phyloP scores from a whole-genome alignment of 2,113 vertebrate genomes.

The Atherinomorus stipes region DNA sequence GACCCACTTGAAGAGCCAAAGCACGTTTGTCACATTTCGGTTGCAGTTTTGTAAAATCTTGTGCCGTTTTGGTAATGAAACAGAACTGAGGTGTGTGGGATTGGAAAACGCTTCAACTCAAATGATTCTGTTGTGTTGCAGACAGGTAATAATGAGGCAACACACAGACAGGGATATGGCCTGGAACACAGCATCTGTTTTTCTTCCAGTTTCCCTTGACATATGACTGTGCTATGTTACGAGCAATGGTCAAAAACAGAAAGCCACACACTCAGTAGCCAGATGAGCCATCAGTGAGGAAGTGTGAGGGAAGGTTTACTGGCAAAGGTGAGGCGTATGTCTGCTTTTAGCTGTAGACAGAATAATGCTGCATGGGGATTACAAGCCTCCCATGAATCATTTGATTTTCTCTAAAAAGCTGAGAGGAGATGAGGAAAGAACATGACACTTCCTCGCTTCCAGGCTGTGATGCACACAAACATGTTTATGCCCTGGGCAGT shows the following conservation, averaged over 20 bases:
- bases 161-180: slow-evolving; percentile 32
- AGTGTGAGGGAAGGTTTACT: slow-evolving; percentile 57
- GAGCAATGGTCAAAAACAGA: slow-evolving; percentile 26
- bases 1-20: not conserved
- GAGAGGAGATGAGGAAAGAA: slow-evolving; percentile 54
- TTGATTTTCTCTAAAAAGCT: slow-evolving; percentile 68
- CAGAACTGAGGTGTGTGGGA: slow-evolving; percentile 27
- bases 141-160: slow-evolving; percentile 55
- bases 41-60: slow-evolving; percentile 19
- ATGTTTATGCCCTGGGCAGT: slow-evolving; percentile 72
- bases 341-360: slow-evolving; percentile 70
- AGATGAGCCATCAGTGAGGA: slow-evolving; percentile 9
- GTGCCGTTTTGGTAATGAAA: slow-evolving; percentile 6
- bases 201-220: slow-evolving; percentile 38
- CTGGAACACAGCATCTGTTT: slow-evolving; percentile 20
- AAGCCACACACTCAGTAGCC: slow-evolving; percentile 2
- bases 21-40: not conserved
- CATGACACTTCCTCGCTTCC: slow-evolving; percentile 58
- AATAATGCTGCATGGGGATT: slow-evolving; percentile 65
- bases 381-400: slow-evolving; percentile 72
- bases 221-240: slow-evolving; percentile 58
- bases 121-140: slow-evolving; percentile 45
- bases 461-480: slow-evolving; percentile 68
- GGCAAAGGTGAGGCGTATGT: slow-evolving; percentile 58
- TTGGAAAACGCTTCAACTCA: slow-evolving; percentile 45